A percentile compares a stretch with the other conserved stretches of the same genome.
Evolutionary conservation across 2,888 invertebrate species (phyloP).

Genomic region (Watsonalla binaria): DNA sequence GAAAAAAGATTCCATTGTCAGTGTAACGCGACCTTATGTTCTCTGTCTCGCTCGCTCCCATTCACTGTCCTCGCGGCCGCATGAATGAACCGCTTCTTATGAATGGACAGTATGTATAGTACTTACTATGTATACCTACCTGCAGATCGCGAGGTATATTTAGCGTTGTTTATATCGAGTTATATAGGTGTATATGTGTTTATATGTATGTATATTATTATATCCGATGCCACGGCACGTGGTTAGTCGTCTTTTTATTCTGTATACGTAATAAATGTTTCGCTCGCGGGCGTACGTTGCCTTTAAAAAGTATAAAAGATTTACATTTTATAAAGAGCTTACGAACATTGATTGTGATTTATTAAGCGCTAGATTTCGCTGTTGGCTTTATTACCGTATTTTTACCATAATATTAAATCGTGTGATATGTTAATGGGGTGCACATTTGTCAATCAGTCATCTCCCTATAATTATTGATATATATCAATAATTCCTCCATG

Average conservation of each 20-base stretch:
- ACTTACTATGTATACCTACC: conserved; percentile 53
- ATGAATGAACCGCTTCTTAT: conserved; percentile 78
- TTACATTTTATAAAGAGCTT: conserved; percentile 12
- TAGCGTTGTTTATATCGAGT: conserved; percentile 54
- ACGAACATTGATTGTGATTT: conserved; percentile 10
- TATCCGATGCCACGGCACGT: conserved; percentile 53
- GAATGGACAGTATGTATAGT: conserved; percentile 73
- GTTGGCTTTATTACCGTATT: background rate
- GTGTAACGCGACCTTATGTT: conserved; percentile 67
- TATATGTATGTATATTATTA: conserved; percentile 35
- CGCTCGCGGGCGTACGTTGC: conserved; percentile 20
- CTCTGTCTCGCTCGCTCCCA: conserved; percentile 68
- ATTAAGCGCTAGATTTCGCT: background rate
- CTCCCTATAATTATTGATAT: too few species aligned
- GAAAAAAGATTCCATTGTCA: conserved; percentile 60
- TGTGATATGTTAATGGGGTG: too few species aligned
- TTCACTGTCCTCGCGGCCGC: conserved; percentile 64
- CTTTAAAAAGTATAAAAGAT: conserved; percentile 19
- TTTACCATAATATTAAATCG: too few species aligned
- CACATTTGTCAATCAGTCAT: too few species aligned
- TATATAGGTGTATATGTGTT: conserved; percentile 44
- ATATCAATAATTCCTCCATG: too few species aligned
- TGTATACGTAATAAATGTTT: conserved; percentile 37
- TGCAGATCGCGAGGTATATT: conserved; percentile 25
- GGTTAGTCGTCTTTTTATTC: conserved; percentile 51